phyloP scores from a whole-genome alignment of 1,140 invertebrate species.

The Meloidogyne exigua region DNA sequence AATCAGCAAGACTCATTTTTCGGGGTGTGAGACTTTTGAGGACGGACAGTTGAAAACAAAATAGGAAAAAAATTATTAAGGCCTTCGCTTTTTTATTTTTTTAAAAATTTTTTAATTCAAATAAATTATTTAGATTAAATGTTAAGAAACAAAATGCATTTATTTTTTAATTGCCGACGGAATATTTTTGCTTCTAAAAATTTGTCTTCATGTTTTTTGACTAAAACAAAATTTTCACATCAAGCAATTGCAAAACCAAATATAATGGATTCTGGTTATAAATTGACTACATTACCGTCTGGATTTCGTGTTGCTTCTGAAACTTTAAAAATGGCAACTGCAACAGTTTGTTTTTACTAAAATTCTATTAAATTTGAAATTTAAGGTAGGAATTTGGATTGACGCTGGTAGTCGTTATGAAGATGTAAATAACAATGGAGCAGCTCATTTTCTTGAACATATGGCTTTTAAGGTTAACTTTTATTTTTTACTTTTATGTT shows the following conservation, averaged over 20 bases:
- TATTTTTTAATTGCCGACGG: not conserved
- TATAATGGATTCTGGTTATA: constrained; percentile 76
- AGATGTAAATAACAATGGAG: constrained; percentile 89
- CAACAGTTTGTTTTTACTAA: constrained; percentile 74
- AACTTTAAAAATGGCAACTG: constrained; percentile 88
- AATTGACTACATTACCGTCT: constrained; percentile 79
- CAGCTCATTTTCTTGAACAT: constrained; percentile 99
- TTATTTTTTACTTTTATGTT: no score
- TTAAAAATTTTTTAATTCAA: no score
- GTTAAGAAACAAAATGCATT: not conserved
- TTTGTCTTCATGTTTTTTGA: not conserved
- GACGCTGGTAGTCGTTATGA: constrained; percentile 97
- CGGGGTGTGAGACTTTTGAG: no score
- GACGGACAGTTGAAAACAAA: no score
- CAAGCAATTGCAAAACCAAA: not conserved
- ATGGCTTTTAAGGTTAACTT: constrained; percentile 90
- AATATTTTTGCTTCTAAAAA: not conserved
- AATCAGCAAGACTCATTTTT: no score
- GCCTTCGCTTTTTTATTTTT: no score
- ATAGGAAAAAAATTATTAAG: no score
- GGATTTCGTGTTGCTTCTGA: constrained; percentile 91
- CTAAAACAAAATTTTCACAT: not conserved
- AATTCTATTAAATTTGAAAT: not conserved
- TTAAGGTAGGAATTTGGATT: constrained; percentile 88
- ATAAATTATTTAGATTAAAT: not conserved